Evolutionary conservation across 2,888 invertebrate genomes (phyloP).

Genomic region (Eugnorisma glareosa): DNA sequence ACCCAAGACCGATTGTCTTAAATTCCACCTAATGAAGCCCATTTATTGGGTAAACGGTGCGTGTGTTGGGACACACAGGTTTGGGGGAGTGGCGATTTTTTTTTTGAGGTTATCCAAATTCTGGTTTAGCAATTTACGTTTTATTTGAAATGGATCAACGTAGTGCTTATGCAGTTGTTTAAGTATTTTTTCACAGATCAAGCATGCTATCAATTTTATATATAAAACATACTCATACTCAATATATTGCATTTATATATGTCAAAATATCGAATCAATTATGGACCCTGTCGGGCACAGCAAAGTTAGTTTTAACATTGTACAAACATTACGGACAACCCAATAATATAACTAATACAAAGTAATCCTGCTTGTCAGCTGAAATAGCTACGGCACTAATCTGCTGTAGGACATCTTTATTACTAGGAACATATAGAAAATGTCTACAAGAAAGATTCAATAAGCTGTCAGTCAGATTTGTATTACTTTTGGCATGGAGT

Average conservation of each 20-base stretch:
- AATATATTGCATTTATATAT: too few species aligned
- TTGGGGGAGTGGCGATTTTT: neutral
- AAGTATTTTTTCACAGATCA: neutral
- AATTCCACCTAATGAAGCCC: constrained; percentile 81
- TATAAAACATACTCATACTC: too few species aligned
- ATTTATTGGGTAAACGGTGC: constrained; percentile 80
- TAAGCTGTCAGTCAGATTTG: neutral
- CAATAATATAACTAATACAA: neutral
- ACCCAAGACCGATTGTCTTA: constrained; percentile 79
- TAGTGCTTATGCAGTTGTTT: neutral
- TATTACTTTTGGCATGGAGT: neutral
- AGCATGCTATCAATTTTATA: neutral
- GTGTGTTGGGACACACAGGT: constrained; percentile 69
- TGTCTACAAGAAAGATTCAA: neutral
- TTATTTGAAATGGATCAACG: neutral
- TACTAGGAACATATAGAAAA: neutral
- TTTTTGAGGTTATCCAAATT: neutral
- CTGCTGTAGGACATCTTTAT: neutral
- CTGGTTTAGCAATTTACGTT: neutral
- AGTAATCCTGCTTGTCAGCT: neutral
- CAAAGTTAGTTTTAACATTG: too few species aligned
- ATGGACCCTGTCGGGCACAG: too few species aligned
- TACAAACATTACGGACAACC: neutral
- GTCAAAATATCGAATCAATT: too few species aligned
- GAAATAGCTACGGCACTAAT: neutral